Base-by-base conservation (phyloP, 1,140 invertebrate species). In the Drosophila littoralis region DNA sequence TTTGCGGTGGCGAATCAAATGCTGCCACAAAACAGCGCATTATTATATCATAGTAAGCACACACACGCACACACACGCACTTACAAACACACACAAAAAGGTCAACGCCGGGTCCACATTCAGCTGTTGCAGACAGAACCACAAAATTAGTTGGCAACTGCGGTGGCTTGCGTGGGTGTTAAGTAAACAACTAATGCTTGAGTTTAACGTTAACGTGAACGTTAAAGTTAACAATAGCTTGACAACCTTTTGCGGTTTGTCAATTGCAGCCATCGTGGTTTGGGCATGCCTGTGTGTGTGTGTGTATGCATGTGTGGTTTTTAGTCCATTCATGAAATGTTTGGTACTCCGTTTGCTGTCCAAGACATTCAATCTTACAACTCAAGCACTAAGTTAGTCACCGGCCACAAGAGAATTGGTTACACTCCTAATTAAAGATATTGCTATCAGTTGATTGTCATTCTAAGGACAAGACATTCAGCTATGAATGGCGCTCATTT, bases 131-230 rank as follows among this genome's bases (percentile, higher is more conserved):
- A 75, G 80, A 50, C 75, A 66, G 50, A 78, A 81, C 84, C 84
- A 54, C 84, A 89, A 82, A 89, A 89, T 89, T 89, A 89, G 85
- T 74, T 79, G 80, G 80, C 77, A 80, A 89, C 79, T 89, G 84
- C 68, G 84, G 84, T 75, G 51, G 32, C 70, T 57, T 61, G 55
- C 68, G 72, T 73, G 67, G 63, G 65, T 77, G 84, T 80, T 80
- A 89, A 78, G 75, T 85, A 85, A 79, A 75, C 71, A 81, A 80
- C 73, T 81, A 80, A 81, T 84, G 85, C 84, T 89, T 89, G 75
- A 89, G 83, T 77, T 89, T 89, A 78, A 89, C 65, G 80, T 77
- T 73, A 50, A 48, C 28, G 36, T 82, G 82, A 82, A 82, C 75
- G 70, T 82, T 78, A 77, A 81, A 60, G 78, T 78, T 52, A 17